These are phyloP conservation scores for Drosophila ezoana DNA, from an alignment of 2,888 invertebrate genomes.

Conservation along the genomic window DNA sequence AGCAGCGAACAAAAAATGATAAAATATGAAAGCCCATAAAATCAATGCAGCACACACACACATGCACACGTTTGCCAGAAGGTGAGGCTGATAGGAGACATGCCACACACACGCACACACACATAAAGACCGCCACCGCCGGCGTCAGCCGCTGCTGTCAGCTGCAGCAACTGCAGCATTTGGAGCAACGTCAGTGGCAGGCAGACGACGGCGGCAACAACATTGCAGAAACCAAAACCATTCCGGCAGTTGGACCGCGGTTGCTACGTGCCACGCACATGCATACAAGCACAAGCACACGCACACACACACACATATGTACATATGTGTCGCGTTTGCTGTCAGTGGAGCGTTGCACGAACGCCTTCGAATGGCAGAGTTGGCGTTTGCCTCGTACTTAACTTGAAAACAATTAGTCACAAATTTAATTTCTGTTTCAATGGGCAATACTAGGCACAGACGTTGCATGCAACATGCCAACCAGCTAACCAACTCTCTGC, in stretches of 20 bases:
- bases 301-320: slow-evolving; percentile 5
- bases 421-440: slow-evolving; percentile 68
- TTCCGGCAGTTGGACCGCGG: slow-evolving; percentile 55
- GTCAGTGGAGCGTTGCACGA: slow-evolving; percentile 51
- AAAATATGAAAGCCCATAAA: slow-evolving; percentile 64
- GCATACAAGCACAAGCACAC: slow-evolving; percentile 13
- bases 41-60: slow-evolving; percentile 62
- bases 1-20: slow-evolving; percentile 52
- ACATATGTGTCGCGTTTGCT: slow-evolving; percentile 37
- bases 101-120: slow-evolving; percentile 18
- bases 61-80: no score
- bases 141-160: slow-evolving; percentile 60
- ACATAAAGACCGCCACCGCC: slow-evolving; percentile 23
- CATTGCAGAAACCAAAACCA: slow-evolving; percentile 44
- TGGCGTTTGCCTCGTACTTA: slow-evolving; percentile 52
- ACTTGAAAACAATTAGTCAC: slow-evolving; percentile 72
- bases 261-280: slow-evolving; percentile 54
- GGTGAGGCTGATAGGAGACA: slow-evolving; percentile 11
- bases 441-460: slow-evolving; percentile 35
- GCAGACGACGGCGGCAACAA: slow-evolving; percentile 9
- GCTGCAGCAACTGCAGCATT: slow-evolving; percentile 59
- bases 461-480: slow-evolving; percentile 70
- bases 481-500: slow-evolving; percentile 38
- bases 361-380: slow-evolving; percentile 51
- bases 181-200: slow-evolving; percentile 55